Evolutionary conservation across 2,113 vertebrate species (phyloP), one percentile per base, ranked within the genome.

Genomic region (Regulus satrapa): DNA sequence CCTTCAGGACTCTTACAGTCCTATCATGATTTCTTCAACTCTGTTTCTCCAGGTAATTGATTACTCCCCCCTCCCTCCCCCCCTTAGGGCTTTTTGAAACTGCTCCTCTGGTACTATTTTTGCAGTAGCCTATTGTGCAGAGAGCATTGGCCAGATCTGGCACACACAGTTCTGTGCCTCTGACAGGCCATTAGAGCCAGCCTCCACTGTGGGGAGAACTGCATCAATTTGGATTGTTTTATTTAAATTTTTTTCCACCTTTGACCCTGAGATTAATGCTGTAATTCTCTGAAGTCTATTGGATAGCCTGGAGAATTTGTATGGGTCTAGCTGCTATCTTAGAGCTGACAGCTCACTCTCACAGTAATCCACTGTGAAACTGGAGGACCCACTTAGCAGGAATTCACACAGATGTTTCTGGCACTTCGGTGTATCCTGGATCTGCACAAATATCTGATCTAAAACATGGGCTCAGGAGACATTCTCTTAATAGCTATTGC

Each of bases 1-100:
- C 89, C 94, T 95, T 77, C 36, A 95, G 97, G 98, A 97, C 86
- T 91, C 74, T 96, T 95, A 86, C 43, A 94, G 89, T 78, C 81
- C 55, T 41, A 77, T 90, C 86, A 95, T 77, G 45, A 93, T 94
- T 93, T 97, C 89, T 92, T 97, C 93, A 93, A 87, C 82, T 94
- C 85, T 76, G 55, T 75, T 97, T 97, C 96, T 93, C 95, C 91
- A 82, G 61, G 79, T 63, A 90, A 97, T 93, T 94, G 92, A 95
- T 97, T 96, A 66, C 75, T 71, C 48, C 36, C 66, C 51, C 24
- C 5, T 71, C 75, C 67, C 48, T 41, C 66, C 51, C 24, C 5
- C 24, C 51, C 66, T 15, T 75, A 66, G 54, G 54, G 83, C 59
- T 29, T 5, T 96, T 95, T 96, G 94, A 97, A 97, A 97, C 63